Conservation (phyloP, 2,797 vertebrate genomes). For the Taeniopygia guttata region DNA sequence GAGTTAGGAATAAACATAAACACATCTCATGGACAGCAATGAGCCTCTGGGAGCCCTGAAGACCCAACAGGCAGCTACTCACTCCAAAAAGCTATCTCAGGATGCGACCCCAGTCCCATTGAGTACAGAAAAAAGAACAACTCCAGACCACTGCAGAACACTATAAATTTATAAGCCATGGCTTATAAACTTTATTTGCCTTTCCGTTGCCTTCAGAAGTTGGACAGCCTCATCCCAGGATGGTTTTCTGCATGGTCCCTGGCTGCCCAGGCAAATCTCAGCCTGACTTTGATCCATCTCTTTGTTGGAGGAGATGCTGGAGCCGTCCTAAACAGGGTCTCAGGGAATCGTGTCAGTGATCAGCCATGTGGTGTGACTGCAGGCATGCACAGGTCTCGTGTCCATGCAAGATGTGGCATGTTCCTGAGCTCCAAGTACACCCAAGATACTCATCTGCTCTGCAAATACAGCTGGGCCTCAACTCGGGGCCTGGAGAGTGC, state of each 20-base stretch:
- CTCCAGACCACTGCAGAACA: neutral
- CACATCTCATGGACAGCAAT: neutral
- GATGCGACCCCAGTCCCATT: neutral
- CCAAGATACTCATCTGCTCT: neutral
- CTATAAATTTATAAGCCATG: neutral
- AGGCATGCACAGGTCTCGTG: neutral
- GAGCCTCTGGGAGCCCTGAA: neutral
- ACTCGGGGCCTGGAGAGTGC: neutral
- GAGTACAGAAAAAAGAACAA: neutral
- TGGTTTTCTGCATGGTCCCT: neutral
- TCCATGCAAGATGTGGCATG: neutral
- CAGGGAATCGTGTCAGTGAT: accelerated
- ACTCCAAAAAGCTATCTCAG: neutral
- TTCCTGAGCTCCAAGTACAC: neutral
- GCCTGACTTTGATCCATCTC: no score
- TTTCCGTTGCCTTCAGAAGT: neutral
- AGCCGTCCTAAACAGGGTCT: neutral
- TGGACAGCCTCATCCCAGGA: no score
- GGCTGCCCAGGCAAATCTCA: neutral
- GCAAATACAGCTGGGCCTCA: neutral
- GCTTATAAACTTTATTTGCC: neutral
- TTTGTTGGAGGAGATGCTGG: neutral
- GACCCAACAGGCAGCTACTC: neutral
- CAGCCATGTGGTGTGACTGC: neutral
- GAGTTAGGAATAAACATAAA: accelerated